Evolutionary conservation across 2,113 vertebrate species (phyloP).

Genomic region (Heterocephalus glaber): DNA sequence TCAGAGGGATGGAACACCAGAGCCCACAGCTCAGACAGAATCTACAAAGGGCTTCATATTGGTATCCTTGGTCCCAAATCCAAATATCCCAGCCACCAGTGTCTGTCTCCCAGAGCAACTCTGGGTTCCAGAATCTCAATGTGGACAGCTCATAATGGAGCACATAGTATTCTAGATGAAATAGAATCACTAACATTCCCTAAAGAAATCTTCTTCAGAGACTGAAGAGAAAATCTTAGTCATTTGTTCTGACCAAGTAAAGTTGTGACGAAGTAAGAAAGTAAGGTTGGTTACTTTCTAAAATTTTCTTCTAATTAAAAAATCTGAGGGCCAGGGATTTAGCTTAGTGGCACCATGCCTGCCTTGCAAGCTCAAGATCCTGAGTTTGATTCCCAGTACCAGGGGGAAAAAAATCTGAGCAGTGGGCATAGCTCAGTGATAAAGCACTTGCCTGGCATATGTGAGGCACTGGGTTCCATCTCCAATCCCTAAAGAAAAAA

Average conservation of each 20-base stretch:
- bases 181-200: not conserved
- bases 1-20: not conserved
- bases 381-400: no score
- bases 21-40: not conserved
- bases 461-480: not conserved
- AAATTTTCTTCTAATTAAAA: slow-evolving; percentile 42
- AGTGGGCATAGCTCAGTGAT: not conserved
- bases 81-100: not conserved
- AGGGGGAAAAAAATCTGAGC: not conserved
- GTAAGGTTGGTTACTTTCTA: not conserved
- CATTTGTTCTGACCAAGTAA: not conserved
- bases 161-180: not conserved
- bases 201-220: not conserved
- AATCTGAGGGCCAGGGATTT: no score
- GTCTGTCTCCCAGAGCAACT: not conserved
- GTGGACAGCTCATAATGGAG: not conserved
- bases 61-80: not conserved
- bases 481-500: not conserved
- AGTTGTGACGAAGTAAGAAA: no score
- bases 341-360: no score
- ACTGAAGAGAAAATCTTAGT: not conserved
- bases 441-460: not conserved
- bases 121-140: not conserved
- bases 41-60: not conserved
- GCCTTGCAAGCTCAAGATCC: no score